Evolutionary conservation across 2,888 invertebrate species (phyloP).

Genomic region (Glyphotaelius pellucidus): DNA sequence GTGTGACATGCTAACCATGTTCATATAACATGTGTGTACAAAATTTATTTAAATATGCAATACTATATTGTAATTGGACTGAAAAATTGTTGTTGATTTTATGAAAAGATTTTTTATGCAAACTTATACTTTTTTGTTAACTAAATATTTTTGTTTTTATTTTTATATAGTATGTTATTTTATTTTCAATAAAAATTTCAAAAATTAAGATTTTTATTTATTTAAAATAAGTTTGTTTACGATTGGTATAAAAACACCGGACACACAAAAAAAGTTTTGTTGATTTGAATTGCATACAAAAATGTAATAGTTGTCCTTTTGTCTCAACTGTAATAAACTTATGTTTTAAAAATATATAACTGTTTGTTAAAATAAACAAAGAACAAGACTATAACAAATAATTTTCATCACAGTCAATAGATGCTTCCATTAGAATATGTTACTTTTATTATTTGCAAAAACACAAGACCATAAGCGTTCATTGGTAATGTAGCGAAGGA

Average conservation of each 20-base stretch:
- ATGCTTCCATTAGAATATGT: background rate
- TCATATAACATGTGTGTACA: background rate
- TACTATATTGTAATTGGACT: background rate
- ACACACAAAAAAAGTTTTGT: background rate
- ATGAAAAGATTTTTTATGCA: background rate
- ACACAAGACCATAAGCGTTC: background rate
- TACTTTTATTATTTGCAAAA: background rate
- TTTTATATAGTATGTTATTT: background rate
- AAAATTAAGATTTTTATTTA: background rate
- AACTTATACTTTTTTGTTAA: background rate
- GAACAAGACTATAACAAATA: background rate
- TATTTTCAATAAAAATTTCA: background rate
- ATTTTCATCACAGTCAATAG: background rate
- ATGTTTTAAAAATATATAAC: background rate
- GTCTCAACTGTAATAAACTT: background rate
- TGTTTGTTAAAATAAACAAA: background rate
- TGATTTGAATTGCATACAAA: background rate
- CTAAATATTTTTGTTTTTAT: background rate
- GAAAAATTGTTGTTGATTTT: background rate
- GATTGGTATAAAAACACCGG: background rate
- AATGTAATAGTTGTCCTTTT: background rate
- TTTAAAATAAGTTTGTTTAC: background rate
- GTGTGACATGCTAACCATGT: background rate
- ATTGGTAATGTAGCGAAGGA: conserved; percentile 13
- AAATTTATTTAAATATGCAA: background rate